Conservation (phyloP, 2,888 invertebrate genomes). For the Machimus atricapillus region DNA sequence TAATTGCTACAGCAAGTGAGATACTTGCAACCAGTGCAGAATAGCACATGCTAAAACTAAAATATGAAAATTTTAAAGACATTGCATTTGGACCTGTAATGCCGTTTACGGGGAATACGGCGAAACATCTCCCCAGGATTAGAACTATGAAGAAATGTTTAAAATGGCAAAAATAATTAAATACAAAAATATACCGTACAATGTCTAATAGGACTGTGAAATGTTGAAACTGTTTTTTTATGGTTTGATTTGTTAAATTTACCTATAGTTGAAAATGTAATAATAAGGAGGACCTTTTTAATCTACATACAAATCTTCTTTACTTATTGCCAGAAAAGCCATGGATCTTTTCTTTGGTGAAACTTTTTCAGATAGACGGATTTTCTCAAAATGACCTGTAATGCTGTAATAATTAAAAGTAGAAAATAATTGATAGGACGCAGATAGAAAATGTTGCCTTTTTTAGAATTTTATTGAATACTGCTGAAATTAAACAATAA, state of each 20-base stretch:
- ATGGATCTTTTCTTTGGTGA: background rate
- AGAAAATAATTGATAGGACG: background rate
- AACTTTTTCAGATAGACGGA: background rate
- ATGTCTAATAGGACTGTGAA: background rate
- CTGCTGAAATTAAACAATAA: too few species aligned
- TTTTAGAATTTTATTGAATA: too few species aligned
- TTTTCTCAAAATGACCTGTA: background rate
- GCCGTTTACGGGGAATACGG: conserved; percentile 65
- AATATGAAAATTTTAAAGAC: conserved; percentile 60
- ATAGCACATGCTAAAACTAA: conserved; percentile 54
- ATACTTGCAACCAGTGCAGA: conserved; percentile 51
- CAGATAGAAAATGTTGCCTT: background rate
- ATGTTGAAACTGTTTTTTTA: background rate
- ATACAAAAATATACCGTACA: background rate
- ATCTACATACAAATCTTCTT: background rate
- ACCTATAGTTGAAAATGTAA: background rate
- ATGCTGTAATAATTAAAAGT: background rate
- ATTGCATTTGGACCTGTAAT: conserved; percentile 61
- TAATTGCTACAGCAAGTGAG: conserved; percentile 49
- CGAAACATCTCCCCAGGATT: conserved; percentile 64
- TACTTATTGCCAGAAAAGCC: background rate
- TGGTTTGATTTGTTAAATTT: background rate
- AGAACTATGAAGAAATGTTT: conserved; percentile 53
- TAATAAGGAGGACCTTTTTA: background rate
- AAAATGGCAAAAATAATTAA: background rate